Evolutionary conservation across 2,888 invertebrate genomes (phyloP), one percentile per base, ranked within the genome.

Genomic region (Himalopsyche anomala): DNA sequence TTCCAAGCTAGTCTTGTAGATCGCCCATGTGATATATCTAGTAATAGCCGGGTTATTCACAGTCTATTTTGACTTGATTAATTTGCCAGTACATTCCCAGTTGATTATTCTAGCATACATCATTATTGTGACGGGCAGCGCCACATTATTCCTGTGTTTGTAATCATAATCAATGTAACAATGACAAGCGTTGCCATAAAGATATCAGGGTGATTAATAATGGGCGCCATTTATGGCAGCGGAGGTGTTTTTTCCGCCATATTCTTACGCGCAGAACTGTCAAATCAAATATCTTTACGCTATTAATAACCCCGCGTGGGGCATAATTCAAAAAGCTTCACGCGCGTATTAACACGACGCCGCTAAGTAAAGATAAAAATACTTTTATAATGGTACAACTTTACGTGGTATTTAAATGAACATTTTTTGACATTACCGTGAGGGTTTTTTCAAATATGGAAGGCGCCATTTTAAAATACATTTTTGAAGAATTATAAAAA

Each of bases 151-250:
- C 36, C 74, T 38, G 15, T 74, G 74, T 74, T 74, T 74, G n/a
- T 74, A 74, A 74, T 74, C 74, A 74, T 74, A 74, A 74, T 74
- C 74, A 74, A 74, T 74, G 28, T 74, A 36, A 36, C 11, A 74
- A 36, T 38, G 74, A 74, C 74, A 74, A 74, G 74, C 74, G 74
- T 74, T 74, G 74, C 74, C 36, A 74, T 74, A 74, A 74, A 74
- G 74, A 74, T 74, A 74, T 74, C 74, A 74, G 28, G 15, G 74
- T 74, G 74, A 74, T 74, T 74, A 74, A 74, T 74, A 74, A 74
- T 74, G 36, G 36, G 28, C 5, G 74, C 74, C 36, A 38, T 74
- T 36, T 28, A 36, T 36, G 38, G 74, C 74, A 28, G 74, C 36
- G 38, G 74, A 74, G 74, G 74, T 74, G 74, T 74, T 74, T 51